Conservation (phyloP, 2,888 invertebrate genomes). For the Synanthedon andrenaeformis region DNA sequence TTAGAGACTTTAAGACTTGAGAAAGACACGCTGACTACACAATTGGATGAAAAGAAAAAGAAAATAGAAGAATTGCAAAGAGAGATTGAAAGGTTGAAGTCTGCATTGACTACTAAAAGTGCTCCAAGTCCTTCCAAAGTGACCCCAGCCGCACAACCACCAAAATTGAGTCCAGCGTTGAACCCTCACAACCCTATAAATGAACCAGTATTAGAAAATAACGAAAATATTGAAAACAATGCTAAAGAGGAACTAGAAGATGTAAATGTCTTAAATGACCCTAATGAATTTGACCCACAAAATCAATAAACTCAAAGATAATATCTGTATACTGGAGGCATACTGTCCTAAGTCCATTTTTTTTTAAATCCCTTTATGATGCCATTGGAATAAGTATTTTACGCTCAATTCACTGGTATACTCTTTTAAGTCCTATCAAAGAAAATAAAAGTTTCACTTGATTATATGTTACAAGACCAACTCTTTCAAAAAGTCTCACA, state of each 20-base stretch:
- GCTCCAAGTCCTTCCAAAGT: slow-evolving; percentile 40
- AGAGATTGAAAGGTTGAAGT: slow-evolving; percentile 43
- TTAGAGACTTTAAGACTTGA: slow-evolving; percentile 57
- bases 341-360: no score
- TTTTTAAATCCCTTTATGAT: no score
- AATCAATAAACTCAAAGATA: slow-evolving; percentile 17
- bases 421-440: no score
- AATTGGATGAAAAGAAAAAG: slow-evolving; percentile 46
- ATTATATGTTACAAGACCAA: no score
- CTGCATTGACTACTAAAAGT: slow-evolving; percentile 46
- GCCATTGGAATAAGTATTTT: no score
- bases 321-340: no score
- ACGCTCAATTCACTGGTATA: no score
- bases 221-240: slow-evolving; percentile 24
- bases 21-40: slow-evolving; percentile 48
- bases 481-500: no score
- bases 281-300: slow-evolving; percentile 48
- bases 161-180: slow-evolving; percentile 45
- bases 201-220: slow-evolving; percentile 42
- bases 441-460: no score
- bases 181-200: slow-evolving; percentile 42
- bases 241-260: slow-evolving; percentile 66
- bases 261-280: slow-evolving; percentile 46
- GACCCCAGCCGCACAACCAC: slow-evolving; percentile 50
- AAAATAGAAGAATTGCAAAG: slow-evolving; percentile 53